These are phyloP conservation scores for Eumacrocentrus americanus DNA, from an alignment of 2,888 invertebrate genomes.

Conservation along the genomic window DNA sequence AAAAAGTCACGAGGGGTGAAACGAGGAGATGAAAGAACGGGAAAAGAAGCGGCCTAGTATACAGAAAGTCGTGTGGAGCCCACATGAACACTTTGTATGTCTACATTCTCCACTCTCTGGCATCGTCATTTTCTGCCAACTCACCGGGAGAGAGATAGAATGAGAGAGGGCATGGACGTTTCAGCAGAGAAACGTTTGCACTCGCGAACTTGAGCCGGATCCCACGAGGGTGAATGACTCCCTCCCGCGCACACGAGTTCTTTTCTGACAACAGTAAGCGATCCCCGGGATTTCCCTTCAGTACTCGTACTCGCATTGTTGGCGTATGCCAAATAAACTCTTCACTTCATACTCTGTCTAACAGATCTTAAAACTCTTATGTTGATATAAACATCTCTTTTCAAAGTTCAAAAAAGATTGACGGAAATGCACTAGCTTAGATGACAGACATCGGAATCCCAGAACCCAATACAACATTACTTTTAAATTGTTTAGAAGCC, in stretches of 20 bases:
- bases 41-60: conserved; percentile 14
- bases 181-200: conserved; percentile 22
- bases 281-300: conserved; percentile 25
- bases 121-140: conserved; percentile 28
- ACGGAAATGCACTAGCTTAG: neutral
- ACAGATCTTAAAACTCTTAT: neutral
- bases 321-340: conserved; percentile 26
- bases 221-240: conserved; percentile 25
- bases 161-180: conserved; percentile 13
- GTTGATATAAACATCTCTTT: neutral
- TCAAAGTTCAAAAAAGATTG: neutral
- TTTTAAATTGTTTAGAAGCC: too few relatives aligned
- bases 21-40: conserved; percentile 27
- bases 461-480: too few relatives aligned
- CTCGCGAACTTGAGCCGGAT: conserved; percentile 19
- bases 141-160: conserved; percentile 10
- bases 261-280: conserved; percentile 17
- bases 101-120: conserved; percentile 14
- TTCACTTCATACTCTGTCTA: neutral
- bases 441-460: too few relatives aligned
- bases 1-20: conserved; percentile 27
- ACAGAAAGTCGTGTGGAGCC: conserved; percentile 10
- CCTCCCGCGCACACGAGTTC: conserved; percentile 1
- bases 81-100: neutral
- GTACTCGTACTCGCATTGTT: conserved; percentile 24